phyloP scores from a whole-genome alignment of 2,113 vertebrate species.

The Recurvirostra avosetta region DNA sequence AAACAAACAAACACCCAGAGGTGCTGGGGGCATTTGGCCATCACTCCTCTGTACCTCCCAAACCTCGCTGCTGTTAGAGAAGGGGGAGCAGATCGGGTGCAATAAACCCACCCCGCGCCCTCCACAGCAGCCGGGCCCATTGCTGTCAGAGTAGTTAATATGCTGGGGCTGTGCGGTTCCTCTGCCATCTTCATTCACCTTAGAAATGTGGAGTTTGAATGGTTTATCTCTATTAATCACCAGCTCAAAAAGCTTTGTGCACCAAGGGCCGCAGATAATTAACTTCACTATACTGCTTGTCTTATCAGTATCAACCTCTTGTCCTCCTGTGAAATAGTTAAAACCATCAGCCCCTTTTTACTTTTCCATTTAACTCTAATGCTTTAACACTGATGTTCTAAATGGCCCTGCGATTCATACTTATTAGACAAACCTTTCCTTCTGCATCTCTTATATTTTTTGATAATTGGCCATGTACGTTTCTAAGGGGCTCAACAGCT shows the following conservation, averaged over 20 bases:
- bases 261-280: conserved; percentile 71
- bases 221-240: conserved; percentile 76
- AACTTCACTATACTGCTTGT: conserved; percentile 73
- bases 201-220: conserved; percentile 73
- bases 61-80: not conserved
- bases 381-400: conserved; percentile 78
- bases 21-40: not conserved
- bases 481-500: conserved; percentile 72
- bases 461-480: conserved; percentile 72
- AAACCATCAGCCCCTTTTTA: conserved; percentile 79
- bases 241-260: conserved; percentile 73
- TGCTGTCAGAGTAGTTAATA: conserved; percentile 39
- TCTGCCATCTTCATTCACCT: conserved; percentile 71
- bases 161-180: conserved; percentile 35
- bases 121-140: not conserved
- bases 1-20: not conserved
- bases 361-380: conserved; percentile 77
- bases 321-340: conserved; percentile 82
- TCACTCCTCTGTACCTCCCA: not conserved
- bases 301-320: conserved; percentile 82
- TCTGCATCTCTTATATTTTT: conserved; percentile 68
- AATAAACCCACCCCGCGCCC: not conserved
- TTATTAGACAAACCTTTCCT: conserved; percentile 71
- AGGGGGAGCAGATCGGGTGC: not conserved
- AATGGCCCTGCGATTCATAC: conserved; percentile 73